Percentiles rank a stretch among this genome's conserved stretches.
phyloP scores from a whole-genome alignment of 1,140 invertebrate genomes.

The Temnothorax curvispinosus region DNA sequence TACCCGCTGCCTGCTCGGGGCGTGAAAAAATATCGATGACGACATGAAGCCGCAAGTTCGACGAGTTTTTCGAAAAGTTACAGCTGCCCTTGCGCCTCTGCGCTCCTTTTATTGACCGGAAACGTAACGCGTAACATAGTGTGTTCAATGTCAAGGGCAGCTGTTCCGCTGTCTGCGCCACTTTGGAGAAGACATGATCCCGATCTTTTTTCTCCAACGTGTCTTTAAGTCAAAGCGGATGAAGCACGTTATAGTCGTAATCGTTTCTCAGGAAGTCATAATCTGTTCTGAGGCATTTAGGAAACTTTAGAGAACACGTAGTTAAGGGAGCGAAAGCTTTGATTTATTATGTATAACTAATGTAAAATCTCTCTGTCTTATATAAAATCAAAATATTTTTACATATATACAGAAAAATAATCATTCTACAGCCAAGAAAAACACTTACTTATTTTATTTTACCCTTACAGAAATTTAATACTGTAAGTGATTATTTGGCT shows the following conservation, averaged over 20 bases:
- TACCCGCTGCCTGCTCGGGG: background rate
- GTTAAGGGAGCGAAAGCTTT: background rate
- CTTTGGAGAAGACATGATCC: constrained; percentile 35
- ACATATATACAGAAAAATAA: background rate
- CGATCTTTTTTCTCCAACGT: constrained; percentile 45
- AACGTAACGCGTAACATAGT: constrained; percentile 64
- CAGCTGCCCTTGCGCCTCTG: constrained; percentile 67
- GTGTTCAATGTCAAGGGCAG: constrained; percentile 74
- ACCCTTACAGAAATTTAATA: too few relatives aligned
- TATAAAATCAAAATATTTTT: background rate
- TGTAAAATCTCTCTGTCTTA: background rate
- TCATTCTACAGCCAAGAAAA: too few relatives aligned
- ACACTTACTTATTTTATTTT: too few relatives aligned
- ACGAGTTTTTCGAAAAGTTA: constrained; percentile 54
- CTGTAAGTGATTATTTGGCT: too few relatives aligned
- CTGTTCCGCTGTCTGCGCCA: constrained; percentile 59
- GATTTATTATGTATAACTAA: background rate
- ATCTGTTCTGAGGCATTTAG: constrained; percentile 29
- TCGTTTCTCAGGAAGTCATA: constrained; percentile 68
- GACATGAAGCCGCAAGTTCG: constrained; percentile 26
- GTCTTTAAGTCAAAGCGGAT: constrained; percentile 16
- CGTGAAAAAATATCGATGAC: constrained; percentile 61
- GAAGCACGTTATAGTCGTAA: constrained; percentile 60
- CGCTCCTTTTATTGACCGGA: constrained; percentile 67
- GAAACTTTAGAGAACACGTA: background rate